Evolutionary conservation across 2,888 invertebrate genomes (phyloP).

Genomic region (Meiosimyza decipiens): DNA sequence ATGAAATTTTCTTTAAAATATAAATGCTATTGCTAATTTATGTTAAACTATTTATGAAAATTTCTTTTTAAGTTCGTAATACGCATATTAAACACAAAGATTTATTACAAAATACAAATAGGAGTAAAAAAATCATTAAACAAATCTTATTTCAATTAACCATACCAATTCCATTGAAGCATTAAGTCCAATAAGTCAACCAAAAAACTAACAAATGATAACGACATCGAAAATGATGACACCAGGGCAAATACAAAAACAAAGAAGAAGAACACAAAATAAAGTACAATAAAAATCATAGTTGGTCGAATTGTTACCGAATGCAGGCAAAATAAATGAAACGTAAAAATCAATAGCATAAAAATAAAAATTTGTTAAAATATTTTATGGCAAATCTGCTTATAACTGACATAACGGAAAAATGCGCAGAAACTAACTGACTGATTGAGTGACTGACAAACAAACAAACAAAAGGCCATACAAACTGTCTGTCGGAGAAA

Average conservation of each 20-base stretch:
- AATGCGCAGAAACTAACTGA: neutral
- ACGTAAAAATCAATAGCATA: neutral
- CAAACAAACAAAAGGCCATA: neutral
- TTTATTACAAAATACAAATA: no score
- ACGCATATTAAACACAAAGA: no score
- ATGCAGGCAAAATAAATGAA: slow-evolving; percentile 4
- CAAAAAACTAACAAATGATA: slow-evolving; percentile 19
- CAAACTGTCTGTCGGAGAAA: neutral
- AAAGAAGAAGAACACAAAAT: neutral
- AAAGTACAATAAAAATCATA: slow-evolving; percentile 17
- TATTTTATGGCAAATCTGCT: slow-evolving; percentile 31
- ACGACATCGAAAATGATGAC: slow-evolving; percentile 7
- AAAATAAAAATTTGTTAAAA: slow-evolving; percentile 27
- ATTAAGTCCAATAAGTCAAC: neutral
- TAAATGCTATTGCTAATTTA: no score
- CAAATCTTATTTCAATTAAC: no score
- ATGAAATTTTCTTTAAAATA: no score
- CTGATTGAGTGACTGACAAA: neutral
- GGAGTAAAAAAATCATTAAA: no score
- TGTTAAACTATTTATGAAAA: no score
- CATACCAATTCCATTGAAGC: no score
- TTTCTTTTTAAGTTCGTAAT: no score
- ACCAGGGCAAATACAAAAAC: neutral
- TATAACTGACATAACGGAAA: slow-evolving; percentile 1
- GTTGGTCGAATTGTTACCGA: slow-evolving; percentile 11